Base-by-base conservation (phyloP, 2,888 invertebrate species). In the Nephrotoma flavescens region DNA sequence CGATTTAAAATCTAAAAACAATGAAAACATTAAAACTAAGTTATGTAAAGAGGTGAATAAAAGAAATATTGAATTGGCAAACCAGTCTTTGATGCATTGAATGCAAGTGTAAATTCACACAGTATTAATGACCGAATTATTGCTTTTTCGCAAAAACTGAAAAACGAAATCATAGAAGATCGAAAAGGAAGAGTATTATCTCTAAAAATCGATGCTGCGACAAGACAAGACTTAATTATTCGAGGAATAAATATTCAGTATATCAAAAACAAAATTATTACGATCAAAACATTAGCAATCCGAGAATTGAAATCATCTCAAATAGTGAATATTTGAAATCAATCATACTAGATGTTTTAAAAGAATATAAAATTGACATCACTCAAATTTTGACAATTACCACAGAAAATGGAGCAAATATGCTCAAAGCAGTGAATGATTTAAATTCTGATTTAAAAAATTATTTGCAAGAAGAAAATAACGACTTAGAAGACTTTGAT, bases 161-260 rank as follows among this genome's bases (percentile, higher is more conserved):
- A 88, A 83, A 9, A 7, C 6, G 87, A 87, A 87, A 87, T 87
- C 47, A 86, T 86, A 3, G 31, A 87, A 44, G 87, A 87, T 84
- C 57, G 87, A 4, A 87, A 88, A 15, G 87, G 87, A 41, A 88
- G 87, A 83, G 41, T 87, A 41, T 83, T 88, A 41, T 88, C 88
- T 11, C 85, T 88, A 41, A 88, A 88, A 87, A 87, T 88, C 83
- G 87, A 88, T 87, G 83, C 87, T 12, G 87, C 87, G 9, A 87
- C 88, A 9, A 87, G 85, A 83, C 87, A 87, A 42, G 86, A 87
- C 57, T 83, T 87, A 42, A 87, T 86, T 83, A 84, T 88, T 11
- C 52, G 88, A 1, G 86, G 87, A 41, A 87, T 88, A 31, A 88
- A 88, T 87, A 86, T 88, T 3, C 88, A 88, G 47, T 88, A 87